phyloP scores from a whole-genome alignment of 2,888 invertebrate genomes.

The Molorchus minor region DNA sequence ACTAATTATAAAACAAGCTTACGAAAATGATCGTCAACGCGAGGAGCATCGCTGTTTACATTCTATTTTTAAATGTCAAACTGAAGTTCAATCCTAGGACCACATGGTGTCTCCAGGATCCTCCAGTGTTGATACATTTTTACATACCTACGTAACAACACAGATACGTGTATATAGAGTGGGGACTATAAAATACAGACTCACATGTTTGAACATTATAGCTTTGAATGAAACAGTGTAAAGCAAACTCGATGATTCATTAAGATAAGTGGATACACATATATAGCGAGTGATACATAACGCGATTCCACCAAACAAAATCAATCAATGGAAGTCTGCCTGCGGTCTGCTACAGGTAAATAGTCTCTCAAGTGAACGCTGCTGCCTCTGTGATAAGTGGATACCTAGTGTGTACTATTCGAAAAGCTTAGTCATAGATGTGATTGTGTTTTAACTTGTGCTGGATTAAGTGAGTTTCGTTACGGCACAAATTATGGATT shows the following conservation, averaged over 20 bases:
- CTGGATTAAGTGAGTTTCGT: background rate
- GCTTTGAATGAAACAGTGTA: slow-evolving; percentile 25
- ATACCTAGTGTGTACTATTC: slow-evolving; percentile 23
- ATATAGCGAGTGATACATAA: slow-evolving; percentile 22
- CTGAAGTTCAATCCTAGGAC: slow-evolving; percentile 12
- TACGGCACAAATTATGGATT: no score
- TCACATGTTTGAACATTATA: slow-evolving; percentile 25
- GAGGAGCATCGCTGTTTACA: slow-evolving; percentile 4
- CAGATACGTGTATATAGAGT: slow-evolving; percentile 19
- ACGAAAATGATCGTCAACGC: background rate
- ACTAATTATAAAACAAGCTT: slow-evolving; percentile 13
- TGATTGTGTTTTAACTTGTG: slow-evolving; percentile 32
- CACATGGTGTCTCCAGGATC: slow-evolving; percentile 18
- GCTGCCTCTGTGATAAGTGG: slow-evolving; percentile 29
- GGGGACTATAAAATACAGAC: slow-evolving; percentile 29
- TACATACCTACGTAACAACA: slow-evolving; percentile 11
- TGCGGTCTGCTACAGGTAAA: slow-evolving; percentile 38
- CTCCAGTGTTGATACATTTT: slow-evolving; percentile 6
- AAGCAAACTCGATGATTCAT: slow-evolving; percentile 31
- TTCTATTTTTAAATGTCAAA: slow-evolving; percentile 18
- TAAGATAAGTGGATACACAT: slow-evolving; percentile 31
- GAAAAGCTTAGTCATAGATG: slow-evolving; percentile 32
- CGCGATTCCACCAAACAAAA: slow-evolving; percentile 25
- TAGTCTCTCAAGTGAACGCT: slow-evolving; percentile 20
- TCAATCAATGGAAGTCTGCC: slow-evolving; percentile 39